A percentile compares a stretch with the other conserved stretches of the same genome.
Conservation (phyloP, 2,888 invertebrate genomes). For the Epirrita christyi region DNA sequence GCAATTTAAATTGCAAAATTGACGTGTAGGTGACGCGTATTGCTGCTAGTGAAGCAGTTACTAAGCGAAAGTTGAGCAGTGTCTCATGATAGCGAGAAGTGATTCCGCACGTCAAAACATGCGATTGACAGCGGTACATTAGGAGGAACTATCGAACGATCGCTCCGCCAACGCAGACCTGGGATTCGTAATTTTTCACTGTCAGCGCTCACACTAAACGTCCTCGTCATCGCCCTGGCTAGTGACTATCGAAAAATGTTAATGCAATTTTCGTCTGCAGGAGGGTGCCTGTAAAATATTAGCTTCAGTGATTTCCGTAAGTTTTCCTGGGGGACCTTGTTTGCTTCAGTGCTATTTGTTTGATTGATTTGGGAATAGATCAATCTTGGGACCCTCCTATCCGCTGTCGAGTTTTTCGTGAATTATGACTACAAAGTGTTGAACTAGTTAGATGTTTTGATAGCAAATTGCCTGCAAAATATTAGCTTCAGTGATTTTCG, state of each 20-base stretch:
- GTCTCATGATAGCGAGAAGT: conserved; percentile 62
- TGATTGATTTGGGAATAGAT: conserved; percentile 41
- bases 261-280: conserved; percentile 71
- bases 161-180: conserved; percentile 63
- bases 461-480: conserved; percentile 53
- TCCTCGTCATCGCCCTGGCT: conserved; percentile 75
- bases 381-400: conserved; percentile 41
- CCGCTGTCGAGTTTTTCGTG: conserved; percentile 56
- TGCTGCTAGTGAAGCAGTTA: conserved; percentile 51
- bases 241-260: conserved; percentile 79
- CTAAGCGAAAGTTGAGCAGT: conserved; percentile 60
- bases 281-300: conserved; percentile 63
- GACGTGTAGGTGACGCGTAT: conserved; percentile 58
- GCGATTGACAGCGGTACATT: conserved; percentile 82
- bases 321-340: conserved; percentile 49
- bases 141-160: conserved; percentile 79
- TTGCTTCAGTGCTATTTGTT: conserved; percentile 53
- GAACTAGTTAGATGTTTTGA: conserved; percentile 47
- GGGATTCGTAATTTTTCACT: conserved; percentile 79
- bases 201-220: conserved; percentile 75
- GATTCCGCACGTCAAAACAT: conserved; percentile 77
- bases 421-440: conserved; percentile 53
- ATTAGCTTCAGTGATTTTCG: conserved; percentile 53
- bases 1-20: conserved; percentile 59
- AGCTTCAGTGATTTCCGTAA: conserved; percentile 49